These are phyloP conservation scores for Alviniconcha marisindica DNA, from an alignment of 1,140 invertebrate species.

Conservation along the genomic window DNA sequence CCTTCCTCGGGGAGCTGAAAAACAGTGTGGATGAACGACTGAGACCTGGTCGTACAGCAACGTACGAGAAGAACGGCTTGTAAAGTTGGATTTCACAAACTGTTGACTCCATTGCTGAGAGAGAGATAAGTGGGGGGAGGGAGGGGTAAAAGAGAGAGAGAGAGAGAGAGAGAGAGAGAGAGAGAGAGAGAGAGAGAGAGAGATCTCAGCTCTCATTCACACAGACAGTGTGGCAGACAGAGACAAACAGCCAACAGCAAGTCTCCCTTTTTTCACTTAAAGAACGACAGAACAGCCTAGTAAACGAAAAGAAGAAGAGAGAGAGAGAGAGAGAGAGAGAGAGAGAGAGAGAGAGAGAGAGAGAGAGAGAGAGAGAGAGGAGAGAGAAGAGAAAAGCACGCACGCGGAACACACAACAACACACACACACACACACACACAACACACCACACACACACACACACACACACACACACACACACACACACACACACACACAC, in stretches of 20 bases:
- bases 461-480: not conserved
- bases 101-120: not conserved
- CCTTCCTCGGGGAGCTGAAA: no score
- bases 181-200: no score
- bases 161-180: no score
- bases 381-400: not conserved
- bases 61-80: not conserved
- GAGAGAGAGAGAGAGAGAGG: constrained; percentile 20
- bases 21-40: no score
- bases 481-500: not conserved
- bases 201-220: no score
- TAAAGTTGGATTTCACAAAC: not conserved
- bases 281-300: no score
- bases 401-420: not conserved
- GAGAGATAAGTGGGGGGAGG: not conserved
- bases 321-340: constrained; percentile 13
- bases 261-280: no score
- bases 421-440: not conserved
- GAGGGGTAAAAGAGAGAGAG: not conserved
- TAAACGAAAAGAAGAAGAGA: not conserved
- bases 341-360: constrained; percentile 22
- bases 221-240: not conserved
- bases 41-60: no score
- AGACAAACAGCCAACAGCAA: no score
- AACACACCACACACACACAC: not conserved